Evolutionary conservation across 2,888 invertebrate genomes (phyloP).

Genomic region (Capitulum mitella): DNA sequence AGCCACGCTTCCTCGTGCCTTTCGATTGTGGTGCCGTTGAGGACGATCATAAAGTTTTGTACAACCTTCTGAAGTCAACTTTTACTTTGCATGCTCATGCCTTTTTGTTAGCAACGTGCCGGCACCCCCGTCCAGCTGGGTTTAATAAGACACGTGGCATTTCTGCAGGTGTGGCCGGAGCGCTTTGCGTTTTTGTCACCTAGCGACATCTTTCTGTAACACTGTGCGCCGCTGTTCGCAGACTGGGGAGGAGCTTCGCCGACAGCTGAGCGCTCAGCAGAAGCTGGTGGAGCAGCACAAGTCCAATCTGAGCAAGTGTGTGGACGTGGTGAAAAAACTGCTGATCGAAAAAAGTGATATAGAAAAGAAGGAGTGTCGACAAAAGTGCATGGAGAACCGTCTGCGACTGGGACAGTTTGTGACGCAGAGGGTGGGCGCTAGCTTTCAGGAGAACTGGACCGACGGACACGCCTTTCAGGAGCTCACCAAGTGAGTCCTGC

Average conservation of each 20-base stretch:
- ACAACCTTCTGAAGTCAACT: no score
- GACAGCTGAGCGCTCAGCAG: constrained; percentile 85
- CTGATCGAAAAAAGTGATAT: constrained; percentile 98
- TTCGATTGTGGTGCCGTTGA: no score
- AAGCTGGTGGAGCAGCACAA: constrained; percentile 93
- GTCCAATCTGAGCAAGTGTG: constrained; percentile 94
- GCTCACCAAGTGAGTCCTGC: constrained; percentile 55
- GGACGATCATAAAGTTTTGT: no score
- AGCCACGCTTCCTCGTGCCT: no score
- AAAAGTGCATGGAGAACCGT: constrained; percentile 98
- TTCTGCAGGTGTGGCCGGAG: no score
- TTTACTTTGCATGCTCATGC: no score
- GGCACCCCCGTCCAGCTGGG: no score
- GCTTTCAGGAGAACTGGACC: constrained; percentile 99
- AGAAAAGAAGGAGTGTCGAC: constrained; percentile 93
- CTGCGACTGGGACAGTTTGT: constrained; percentile 97
- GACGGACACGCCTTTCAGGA: constrained; percentile 99
- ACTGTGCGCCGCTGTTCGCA: constrained; percentile 42
- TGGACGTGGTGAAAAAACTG: constrained; percentile 76
- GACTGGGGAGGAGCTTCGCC: constrained; percentile 87
- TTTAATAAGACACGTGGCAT: no score
- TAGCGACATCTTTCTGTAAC: no score
- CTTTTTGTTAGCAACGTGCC: no score
- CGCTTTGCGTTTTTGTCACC: no score
- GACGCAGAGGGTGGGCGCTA: constrained; percentile 96